phyloP scores from a whole-genome alignment of 2,113 vertebrate species.

The Rynchops niger region DNA sequence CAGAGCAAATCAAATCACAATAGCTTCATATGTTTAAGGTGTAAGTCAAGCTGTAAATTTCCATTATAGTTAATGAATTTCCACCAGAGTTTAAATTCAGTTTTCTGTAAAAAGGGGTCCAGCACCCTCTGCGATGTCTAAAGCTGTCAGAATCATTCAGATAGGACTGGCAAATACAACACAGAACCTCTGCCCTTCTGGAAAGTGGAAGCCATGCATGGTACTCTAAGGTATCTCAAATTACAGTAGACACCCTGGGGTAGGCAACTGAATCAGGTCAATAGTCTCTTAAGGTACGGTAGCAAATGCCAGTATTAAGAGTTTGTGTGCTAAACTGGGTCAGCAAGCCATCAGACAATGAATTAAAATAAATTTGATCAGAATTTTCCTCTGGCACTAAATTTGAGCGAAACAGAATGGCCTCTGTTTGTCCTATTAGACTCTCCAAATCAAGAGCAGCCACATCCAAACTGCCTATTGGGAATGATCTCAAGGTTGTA shows the following conservation, averaged over 20 bases:
- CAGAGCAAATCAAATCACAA: not conserved
- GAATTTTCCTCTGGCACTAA: not conserved
- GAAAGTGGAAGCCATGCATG: accelerated
- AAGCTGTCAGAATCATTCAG: not conserved
- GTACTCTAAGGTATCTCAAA: not conserved
- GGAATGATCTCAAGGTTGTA: not conserved
- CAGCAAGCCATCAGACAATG: not conserved
- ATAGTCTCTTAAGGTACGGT: not conserved
- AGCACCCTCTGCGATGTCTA: not conserved
- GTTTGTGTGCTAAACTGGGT: not conserved
- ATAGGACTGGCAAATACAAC: not conserved
- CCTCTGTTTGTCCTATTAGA: not conserved
- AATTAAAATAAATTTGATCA: not conserved
- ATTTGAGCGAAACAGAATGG: not conserved
- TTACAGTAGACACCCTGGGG: not conserved
- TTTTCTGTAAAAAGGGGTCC: not conserved
- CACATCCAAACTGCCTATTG: not conserved
- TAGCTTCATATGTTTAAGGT: not conserved
- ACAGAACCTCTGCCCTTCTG: not conserved
- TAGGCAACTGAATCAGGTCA: not conserved
- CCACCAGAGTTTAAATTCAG: not conserved
- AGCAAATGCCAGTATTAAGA: not conserved
- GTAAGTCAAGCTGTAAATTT: not conserved
- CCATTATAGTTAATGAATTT: not conserved
- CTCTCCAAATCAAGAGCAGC: not conserved